phyloP scores from a whole-genome alignment of 2,113 vertebrate genomes.

The Triplophysa tibetana region DNA sequence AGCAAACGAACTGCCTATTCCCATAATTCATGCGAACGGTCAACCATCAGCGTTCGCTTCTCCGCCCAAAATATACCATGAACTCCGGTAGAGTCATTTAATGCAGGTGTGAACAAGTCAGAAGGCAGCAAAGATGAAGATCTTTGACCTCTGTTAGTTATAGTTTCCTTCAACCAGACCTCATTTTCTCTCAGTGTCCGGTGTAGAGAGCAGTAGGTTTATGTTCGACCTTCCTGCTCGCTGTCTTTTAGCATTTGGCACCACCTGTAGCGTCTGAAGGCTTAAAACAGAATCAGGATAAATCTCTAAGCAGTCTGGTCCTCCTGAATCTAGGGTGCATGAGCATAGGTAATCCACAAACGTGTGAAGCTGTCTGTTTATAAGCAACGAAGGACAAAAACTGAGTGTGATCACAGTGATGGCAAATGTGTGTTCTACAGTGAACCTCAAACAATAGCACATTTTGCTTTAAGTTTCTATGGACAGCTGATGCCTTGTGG shows the following conservation, averaged over 20 bases:
- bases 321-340: slow-evolving; percentile 1
- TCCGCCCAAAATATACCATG: neutral
- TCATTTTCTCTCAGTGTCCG: neutral
- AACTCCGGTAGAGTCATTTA: neutral
- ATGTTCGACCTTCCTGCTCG: neutral
- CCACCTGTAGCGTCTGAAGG: slow-evolving; percentile 38
- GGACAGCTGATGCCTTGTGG: no score
- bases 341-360: slow-evolving; percentile 52
- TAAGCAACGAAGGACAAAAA: slow-evolving; percentile 38
- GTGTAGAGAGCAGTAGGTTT: neutral
- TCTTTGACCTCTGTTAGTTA: neutral
- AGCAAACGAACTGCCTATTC: slow-evolving; percentile 87
- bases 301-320: slow-evolving; percentile 53
- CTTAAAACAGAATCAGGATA: slow-evolving; percentile 52
- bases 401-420: neutral
- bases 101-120: neutral
- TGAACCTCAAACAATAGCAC: no score
- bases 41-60: neutral
- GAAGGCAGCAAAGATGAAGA: no score
- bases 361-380: slow-evolving; percentile 27
- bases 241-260: neutral
- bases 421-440: no score
- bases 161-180: neutral
- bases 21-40: slow-evolving; percentile 73
- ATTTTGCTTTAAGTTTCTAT: no score